Conservation (phyloP, 2,888 invertebrate genomes). For the Aleiodes alternator region DNA sequence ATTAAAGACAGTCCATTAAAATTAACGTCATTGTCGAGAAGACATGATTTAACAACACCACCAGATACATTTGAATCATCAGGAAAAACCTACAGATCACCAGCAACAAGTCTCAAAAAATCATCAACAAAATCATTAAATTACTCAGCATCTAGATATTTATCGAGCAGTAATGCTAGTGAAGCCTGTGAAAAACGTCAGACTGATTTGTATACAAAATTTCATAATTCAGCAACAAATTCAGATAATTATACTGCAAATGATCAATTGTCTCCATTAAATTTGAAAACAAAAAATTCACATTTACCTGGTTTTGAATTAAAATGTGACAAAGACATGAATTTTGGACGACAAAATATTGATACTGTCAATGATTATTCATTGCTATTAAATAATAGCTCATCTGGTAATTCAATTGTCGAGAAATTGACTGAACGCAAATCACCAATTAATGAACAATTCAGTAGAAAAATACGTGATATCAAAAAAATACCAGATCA, state of each 20-base stretch:
- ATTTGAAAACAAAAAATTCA: slow-evolving; percentile 10
- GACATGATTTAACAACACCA: slow-evolving; percentile 42
- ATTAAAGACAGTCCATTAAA: slow-evolving; percentile 70
- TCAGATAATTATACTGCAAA: neutral
- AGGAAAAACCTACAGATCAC: neutral
- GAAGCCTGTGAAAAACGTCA: slow-evolving; percentile 48
- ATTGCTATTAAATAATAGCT: slow-evolving; percentile 9
- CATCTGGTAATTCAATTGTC: slow-evolving; percentile 4
- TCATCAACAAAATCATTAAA: slow-evolving; percentile 62
- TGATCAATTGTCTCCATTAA: slow-evolving; percentile 56
- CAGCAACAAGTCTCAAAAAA: slow-evolving; percentile 59
- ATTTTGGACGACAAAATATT: slow-evolving; percentile 61
- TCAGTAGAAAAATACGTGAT: neutral
- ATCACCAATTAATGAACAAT: slow-evolving; percentile 6
- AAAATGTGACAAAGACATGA: slow-evolving; percentile 65
- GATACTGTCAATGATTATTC: neutral
- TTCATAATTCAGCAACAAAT: neutral
- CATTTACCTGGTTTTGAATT: slow-evolving; percentile 47
- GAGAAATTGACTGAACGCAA: neutral
- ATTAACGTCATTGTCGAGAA: slow-evolving; percentile 41
- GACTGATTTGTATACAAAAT: neutral
- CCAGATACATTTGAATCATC: slow-evolving; percentile 26
- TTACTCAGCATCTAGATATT: slow-evolving; percentile 9
- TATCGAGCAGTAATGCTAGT: slow-evolving; percentile 40
- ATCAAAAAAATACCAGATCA: slow-evolving; percentile 4